Base-by-base conservation (phyloP, 2,113 vertebrate species). In the Columba livia region DNA sequence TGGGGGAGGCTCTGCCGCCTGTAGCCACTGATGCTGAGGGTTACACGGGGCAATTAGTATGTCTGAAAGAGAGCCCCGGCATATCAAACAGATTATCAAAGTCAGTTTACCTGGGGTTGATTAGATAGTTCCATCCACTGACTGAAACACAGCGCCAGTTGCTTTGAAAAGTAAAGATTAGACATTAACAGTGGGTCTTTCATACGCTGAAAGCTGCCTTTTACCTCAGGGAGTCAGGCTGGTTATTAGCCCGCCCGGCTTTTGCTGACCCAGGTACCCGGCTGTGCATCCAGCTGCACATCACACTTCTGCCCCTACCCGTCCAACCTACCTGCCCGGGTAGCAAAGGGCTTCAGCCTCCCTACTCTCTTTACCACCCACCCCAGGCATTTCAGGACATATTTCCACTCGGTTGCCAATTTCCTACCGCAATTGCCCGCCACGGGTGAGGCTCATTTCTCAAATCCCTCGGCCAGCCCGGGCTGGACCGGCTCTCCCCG, bases 91-190 rank as follows among this genome's bases (percentile, higher is more conserved):
- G 21, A 42, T 74, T 40, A 34, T 18, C 36, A 5, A 47, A 56
- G 18, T 15, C 67, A 42, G 2, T 66, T 98, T 98, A 98, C 97
- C 97, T 98, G 97, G 31, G 93, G 96, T 51, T 97, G 96, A n/a
- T 80, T 78, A 60, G 93, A 96, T 83, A 97, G 87, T 67, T 93
- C 91, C 96, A 94, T 97, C 98, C 97, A 97, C 53, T 97, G 97
- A 93, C 94, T 97, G 91, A 98, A 97, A 93, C 96, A 98, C 71
- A 98, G 91, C 26, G 91, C 97, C 96, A 98, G 83, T 75, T 24
- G 82, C 98, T 98, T 95, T 65, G 58, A 91, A 95, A 97, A 79
- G 70, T 47, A 60, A 94, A 95, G 85, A 67, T 47, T 0, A 72
- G 29, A 23, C 16, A n/a, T 93, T 71, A 94, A 21, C 53, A 13